Evolutionary conservation across 2,113 vertebrate species (phyloP).

Genomic region (Heptranchias perlo): DNA sequence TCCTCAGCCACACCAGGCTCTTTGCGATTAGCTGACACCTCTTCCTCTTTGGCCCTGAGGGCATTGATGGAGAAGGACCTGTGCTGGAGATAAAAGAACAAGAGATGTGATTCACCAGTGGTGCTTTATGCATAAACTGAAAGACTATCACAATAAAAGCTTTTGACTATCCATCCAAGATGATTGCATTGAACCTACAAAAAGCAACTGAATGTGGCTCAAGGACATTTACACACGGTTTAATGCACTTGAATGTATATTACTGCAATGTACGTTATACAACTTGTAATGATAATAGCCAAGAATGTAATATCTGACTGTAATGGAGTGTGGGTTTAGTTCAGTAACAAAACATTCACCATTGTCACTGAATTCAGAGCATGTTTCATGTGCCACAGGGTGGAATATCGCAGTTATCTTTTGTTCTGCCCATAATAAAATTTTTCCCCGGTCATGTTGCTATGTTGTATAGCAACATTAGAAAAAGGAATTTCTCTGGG

Average conservation of each 20-base stretch:
- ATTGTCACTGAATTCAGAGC: slow-evolving; percentile 5
- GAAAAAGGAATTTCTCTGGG: neutral
- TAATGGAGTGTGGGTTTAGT: slow-evolving; percentile 8
- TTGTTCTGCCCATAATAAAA: neutral
- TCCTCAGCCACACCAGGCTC: neutral
- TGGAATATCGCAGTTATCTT: neutral
- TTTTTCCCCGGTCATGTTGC: neutral
- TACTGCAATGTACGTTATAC: neutral
- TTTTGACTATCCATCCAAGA: slow-evolving; percentile 30
- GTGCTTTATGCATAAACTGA: slow-evolving; percentile 24
- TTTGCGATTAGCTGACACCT: neutral
- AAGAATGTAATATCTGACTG: slow-evolving; percentile 17
- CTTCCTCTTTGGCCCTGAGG: neutral
- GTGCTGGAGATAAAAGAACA: neutral
- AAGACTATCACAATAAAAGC: slow-evolving; percentile 25
- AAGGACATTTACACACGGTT: neutral
- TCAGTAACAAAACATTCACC: neutral
- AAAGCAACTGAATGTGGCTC: slow-evolving; percentile 12
- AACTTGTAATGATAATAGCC: slow-evolving; percentile 4
- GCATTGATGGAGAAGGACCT: neutral
- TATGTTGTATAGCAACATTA: neutral
- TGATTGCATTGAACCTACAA: slow-evolving; percentile 31
- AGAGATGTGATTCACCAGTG: slow-evolving; percentile 6
- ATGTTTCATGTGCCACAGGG: neutral
- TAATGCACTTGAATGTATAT: slow-evolving; percentile 28